Percentiles rank a stretch among this genome's conserved stretches.
Conservation (phyloP, 1,140 invertebrate genomes). For the Nasonia vitripennis region DNA sequence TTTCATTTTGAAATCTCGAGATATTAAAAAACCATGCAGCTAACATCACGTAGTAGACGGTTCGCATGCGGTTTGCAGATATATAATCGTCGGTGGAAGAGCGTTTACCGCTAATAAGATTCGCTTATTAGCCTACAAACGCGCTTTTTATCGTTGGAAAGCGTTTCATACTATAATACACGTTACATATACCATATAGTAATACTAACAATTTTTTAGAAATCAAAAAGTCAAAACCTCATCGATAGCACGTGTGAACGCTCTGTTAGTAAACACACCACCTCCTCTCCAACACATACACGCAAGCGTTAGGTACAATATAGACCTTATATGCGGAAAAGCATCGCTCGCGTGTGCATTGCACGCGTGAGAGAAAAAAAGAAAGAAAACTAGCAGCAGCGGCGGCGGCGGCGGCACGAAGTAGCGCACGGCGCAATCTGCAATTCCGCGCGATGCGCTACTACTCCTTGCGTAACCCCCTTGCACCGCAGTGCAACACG, state of each 20-base stretch:
- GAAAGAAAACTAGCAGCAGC: constrained; percentile 1
- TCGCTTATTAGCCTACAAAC: too few species aligned
- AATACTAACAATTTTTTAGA: too few species aligned
- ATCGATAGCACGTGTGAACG: background rate
- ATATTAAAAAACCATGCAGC: too few species aligned
- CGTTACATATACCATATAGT: too few species aligned
- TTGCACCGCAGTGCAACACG: background rate
- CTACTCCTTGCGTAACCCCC: constrained; percentile 30
- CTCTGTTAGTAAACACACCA: background rate
- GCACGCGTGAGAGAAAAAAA: background rate
- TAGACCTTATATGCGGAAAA: background rate
- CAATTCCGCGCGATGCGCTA: constrained; percentile 28
- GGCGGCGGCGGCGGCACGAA: background rate
- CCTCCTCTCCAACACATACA: background rate
- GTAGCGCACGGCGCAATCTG: constrained; percentile 24
- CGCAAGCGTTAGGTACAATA: background rate
- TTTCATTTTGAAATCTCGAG: too few species aligned
- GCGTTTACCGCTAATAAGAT: too few species aligned
- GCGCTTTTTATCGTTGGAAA: too few species aligned
- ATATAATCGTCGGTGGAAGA: too few species aligned
- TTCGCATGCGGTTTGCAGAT: too few species aligned
- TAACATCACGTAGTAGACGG: too few species aligned
- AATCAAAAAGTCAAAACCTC: too few species aligned
- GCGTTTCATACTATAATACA: too few species aligned
- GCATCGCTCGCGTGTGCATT: background rate